phyloP scores from a whole-genome alignment of 2,888 invertebrate species.

The Pollenia labialis region DNA sequence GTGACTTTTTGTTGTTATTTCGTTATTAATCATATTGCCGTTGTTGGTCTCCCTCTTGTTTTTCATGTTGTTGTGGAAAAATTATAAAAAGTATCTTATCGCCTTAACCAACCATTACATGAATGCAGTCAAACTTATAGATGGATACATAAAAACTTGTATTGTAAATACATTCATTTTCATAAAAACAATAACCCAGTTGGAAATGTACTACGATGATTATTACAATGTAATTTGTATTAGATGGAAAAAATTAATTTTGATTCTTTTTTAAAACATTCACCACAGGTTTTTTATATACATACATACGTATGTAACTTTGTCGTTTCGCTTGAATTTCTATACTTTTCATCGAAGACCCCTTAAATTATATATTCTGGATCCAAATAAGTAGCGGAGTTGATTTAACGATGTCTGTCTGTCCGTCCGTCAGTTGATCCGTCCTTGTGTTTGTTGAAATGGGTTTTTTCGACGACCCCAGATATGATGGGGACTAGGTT shows the following conservation, averaged over 20 bases:
- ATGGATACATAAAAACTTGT: constrained; percentile 67
- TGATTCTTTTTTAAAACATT: neutral
- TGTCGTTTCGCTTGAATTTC: too few species aligned
- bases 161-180: constrained; percentile 46
- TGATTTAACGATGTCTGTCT: too few species aligned
- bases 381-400: too few species aligned
- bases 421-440: too few species aligned
- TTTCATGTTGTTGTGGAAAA: constrained; percentile 60
- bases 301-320: too few species aligned
- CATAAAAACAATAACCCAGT: constrained; percentile 51
- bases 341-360: too few species aligned
- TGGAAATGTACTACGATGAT: constrained; percentile 62
- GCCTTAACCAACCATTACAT: constrained; percentile 67
- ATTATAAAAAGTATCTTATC: constrained; percentile 58
- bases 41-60: constrained; percentile 55
- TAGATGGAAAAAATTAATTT: neutral
- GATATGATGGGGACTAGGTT: too few species aligned
- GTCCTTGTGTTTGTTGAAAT: too few species aligned
- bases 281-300: too few species aligned
- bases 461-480: too few species aligned
- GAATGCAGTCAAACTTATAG: constrained; percentile 58
- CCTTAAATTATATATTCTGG: too few species aligned
- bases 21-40: constrained; percentile 32
- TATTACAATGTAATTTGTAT: constrained; percentile 13
- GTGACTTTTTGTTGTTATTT: constrained; percentile 51